phyloP scores from a whole-genome alignment of 2,888 invertebrate genomes.

The Hylaea fasciaria region DNA sequence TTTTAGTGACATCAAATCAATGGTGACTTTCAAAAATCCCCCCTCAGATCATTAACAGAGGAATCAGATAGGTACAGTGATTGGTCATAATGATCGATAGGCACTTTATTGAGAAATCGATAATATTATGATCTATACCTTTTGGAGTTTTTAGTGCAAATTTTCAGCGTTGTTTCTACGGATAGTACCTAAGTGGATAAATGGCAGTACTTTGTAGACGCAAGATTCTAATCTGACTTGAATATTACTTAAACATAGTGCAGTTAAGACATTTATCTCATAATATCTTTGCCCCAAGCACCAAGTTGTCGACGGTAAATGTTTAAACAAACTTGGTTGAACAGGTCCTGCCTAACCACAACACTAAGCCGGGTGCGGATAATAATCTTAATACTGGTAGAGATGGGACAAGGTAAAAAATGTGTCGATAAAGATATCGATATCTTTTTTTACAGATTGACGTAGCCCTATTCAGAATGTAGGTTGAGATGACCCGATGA shows the following conservation, averaged over 20 bases:
- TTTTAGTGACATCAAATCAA: too few relatives aligned
- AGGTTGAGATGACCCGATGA: too few relatives aligned
- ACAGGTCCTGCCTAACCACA: conserved; percentile 45
- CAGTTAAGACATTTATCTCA: background rate
- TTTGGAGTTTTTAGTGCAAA: too few relatives aligned
- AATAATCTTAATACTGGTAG: conserved; percentile 50
- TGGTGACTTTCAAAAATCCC: too few relatives aligned
- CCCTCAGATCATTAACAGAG: too few relatives aligned
- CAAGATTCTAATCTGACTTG: background rate
- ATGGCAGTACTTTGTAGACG: background rate
- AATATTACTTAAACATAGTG: background rate
- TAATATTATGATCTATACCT: too few relatives aligned
- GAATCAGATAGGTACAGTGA: too few relatives aligned
- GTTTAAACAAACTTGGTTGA: conserved; percentile 40
- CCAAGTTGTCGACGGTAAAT: conserved; percentile 16
- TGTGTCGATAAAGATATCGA: conserved; percentile 29
- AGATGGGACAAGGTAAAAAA: conserved; percentile 39
- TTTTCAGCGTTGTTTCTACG: background rate
- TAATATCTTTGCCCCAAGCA: conserved; percentile 11
- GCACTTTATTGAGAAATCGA: too few relatives aligned
- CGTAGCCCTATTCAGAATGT: background rate
- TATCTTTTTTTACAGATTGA: background rate
- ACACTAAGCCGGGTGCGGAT: conserved; percentile 46
- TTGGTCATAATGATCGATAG: too few relatives aligned
- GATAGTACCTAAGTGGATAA: too few relatives aligned